Evolutionary conservation across 30 jellyfish, hydroid and myxozoan genomes (phyloP), one percentile per base, ranked within the genome.

Genomic region (Turritopsis rubra): DNA sequence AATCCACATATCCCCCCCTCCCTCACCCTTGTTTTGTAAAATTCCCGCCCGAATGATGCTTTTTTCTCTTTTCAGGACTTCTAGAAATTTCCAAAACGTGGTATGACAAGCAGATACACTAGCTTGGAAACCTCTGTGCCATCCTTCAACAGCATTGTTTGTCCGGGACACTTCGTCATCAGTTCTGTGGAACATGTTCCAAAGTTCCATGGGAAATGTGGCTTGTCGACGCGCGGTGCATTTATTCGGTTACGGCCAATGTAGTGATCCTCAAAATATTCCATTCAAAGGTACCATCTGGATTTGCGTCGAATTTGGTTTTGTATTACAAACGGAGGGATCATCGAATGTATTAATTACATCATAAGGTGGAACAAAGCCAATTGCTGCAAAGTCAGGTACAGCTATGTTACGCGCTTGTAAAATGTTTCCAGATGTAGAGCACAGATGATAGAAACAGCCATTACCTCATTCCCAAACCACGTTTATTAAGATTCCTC

Each of bases 141-240:
- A 74, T 9, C 83, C 52, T 28, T 74, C 83, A 24, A 74, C 18
- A 74, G 13, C 9, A 18, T 74, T 74, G 54, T 74, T 74, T 3
- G 54, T 21, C 27, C 54, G 5, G 3, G 83, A 72, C 3, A 74
- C 13, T 28, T 74, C 83, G 3, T 74, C 73, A n/a, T 28, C 54
- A 5, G 83, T 74, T 24, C 83, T 24, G 54, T 74, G 83, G 83
- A 21, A 74, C 83, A 74, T 74, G 54, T 74, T 74, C 83, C 83
- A 28, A 5, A 74, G 3, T 18, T 8, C 54, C 3, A 24, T 24
- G 3, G 83, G 73, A 28, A 74, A 74, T 8, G 9, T 1, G 21
- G 83, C 13, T 1, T 74, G 5, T 28, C 54, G 30, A 16, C n/a
- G 5, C 60, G 60, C 5, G 60, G 60, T 41, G 60, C 60, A 41